Percentiles rank a stretch among this genome's conserved stretches.
Conservation (phyloP, 1,140 invertebrate species). For the Drosophila jambulina region DNA sequence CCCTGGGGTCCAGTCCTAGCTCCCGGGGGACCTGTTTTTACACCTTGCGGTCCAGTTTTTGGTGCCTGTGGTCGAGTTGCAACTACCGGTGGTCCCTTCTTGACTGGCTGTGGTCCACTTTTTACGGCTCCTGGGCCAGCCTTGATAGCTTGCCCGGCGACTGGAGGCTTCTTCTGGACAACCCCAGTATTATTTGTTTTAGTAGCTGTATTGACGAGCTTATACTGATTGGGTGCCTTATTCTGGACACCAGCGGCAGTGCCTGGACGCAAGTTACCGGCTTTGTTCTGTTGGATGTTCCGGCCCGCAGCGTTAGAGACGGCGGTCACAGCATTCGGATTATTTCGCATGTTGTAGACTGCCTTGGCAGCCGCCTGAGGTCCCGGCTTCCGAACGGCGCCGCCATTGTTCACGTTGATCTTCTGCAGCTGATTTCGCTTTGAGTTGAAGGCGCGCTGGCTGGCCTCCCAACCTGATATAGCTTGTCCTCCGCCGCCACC, state of each 20-base stretch:
- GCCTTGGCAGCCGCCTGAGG: conserved; percentile 16
- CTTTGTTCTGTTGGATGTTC: conserved; percentile 5
- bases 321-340: conserved; percentile 14
- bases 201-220: conserved; percentile 2
- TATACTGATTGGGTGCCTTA: conserved; percentile 24
- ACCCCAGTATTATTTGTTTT: background rate
- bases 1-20: background rate
- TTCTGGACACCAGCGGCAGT: conserved; percentile 7
- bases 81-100: background rate
- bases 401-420: conserved; percentile 32
- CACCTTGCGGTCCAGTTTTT: conserved; percentile 5
- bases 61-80: background rate
- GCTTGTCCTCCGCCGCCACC: background rate
- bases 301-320: conserved; percentile 2
- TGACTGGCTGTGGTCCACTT: background rate
- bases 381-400: conserved; percentile 19
- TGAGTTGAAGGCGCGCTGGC: conserved; percentile 39
- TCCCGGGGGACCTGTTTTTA: background rate
- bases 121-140: background rate
- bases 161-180: conserved; percentile 14
- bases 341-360: conserved; percentile 32
- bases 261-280: conserved; percentile 6
- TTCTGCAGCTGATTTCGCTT: conserved; percentile 40
- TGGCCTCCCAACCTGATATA: conserved; percentile 22
- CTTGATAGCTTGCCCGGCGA: conserved; percentile 3